Base-by-base conservation (phyloP, 2,888 invertebrate species). In the Fissipunctia ypsillon region DNA sequence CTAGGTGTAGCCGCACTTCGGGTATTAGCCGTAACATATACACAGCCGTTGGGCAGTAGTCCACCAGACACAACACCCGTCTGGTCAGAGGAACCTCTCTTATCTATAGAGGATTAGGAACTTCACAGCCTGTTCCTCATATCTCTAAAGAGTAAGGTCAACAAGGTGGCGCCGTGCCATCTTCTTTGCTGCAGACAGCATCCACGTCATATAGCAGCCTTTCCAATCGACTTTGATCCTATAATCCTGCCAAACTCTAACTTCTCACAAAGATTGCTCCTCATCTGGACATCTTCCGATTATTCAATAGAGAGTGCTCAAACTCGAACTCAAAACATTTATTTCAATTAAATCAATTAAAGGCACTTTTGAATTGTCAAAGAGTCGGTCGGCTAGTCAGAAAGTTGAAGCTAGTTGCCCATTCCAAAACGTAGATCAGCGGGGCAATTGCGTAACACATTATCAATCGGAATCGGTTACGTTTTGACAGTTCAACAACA, bases 221-320 rank as follows among this genome's bases (percentile, higher is more conserved):
- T 61, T 61, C 22, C 25, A 61, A 9, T 0, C 25, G 31, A 43
- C 1, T 5, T 22, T n/a, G 16, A 73, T 63, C 52, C 10, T n/a
- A 6, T n/a, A 45, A 1, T 22, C 38, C 2, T 48, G 56, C 48
- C 56, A 43, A 67, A 22, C 31, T 16, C 38, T 14, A 76, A 74
- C 57, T 74, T 74, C 68, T 76, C 76, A 76, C 67, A 41, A 41
- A 67, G 68, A 74, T 74, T 76, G 12, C 3, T 5, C 16, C 16
- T 35, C 22, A 25, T 43, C 76, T 74, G 73, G 76, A 48, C 19
- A 35, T 25, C 16, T 41, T 76, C 73, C 73, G 76, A 74, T 74
- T 52, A 66, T 76, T 76, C 45, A 45, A 64, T 0, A 1, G 2
- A 63, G 25, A 35, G 35, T 61, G 22, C 35, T n/a, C 45, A 45